Evolutionary conservation across 2,888 invertebrate genomes (phyloP), one percentile per base, ranked within the genome.

Genomic region (Serrognathus titanus): DNA sequence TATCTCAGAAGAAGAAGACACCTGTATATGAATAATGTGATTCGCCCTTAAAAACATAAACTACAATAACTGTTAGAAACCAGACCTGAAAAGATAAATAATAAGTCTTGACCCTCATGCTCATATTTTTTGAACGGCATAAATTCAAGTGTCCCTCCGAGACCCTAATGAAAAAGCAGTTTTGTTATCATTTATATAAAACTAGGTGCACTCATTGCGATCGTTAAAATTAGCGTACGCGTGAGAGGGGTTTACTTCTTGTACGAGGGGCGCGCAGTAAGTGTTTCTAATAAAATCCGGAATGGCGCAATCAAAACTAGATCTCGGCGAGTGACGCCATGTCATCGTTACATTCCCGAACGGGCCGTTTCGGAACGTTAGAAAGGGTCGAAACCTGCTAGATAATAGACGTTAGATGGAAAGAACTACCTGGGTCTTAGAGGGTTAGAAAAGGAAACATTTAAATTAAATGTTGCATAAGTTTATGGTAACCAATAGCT

Each of bases 281-380:
- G 40, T 40, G 11, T 40, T 40, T 12, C 43, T 43, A 43, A 16
- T 43, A 20, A 43, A 39, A 43, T 43, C 11, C 20, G 20, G 43
- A 11, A 43, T 43, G 43, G 16, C 16, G 55, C 49, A 41, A 57
- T 59, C 41, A 40, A 59, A 59, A 59, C 59, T 59, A 53, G 59
- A 59, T 59, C 60, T 51, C 45, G 48, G 45, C 47, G 45, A 45
- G 58, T 46, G 54, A 31, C 20, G 20, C 20, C 20, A 20, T 20
- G 20, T 31, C 24, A 31, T 31, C 38, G 36, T 12, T 52, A 47
- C 24, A 62, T 62, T 62, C 62, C 53, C 39, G 37, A 58, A 62
- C 62, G 62, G 62, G 62, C 59, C 62, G 50, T 55, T 62, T 57
- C 10, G 39, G 48, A 5, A 13, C 31, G 49, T 49, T 37, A 36